These are phyloP conservation scores for Cyphomyrus plagiostoma DNA, from an alignment of 2,113 vertebrate genomes.

Conservation along the genomic window DNA sequence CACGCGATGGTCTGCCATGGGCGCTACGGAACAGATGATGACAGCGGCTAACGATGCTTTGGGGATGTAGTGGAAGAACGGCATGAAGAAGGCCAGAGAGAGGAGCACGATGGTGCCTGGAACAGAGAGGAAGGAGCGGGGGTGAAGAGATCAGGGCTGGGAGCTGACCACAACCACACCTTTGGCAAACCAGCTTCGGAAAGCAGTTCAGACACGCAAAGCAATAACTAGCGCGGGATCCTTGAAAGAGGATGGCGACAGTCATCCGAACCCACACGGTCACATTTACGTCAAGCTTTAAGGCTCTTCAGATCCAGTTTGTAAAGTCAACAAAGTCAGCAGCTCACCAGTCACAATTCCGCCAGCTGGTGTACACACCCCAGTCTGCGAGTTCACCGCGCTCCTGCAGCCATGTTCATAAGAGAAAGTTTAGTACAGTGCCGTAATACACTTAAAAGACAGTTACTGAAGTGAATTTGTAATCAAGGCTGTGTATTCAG, in stretches of 20 bases:
- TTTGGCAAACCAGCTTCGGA: not conserved
- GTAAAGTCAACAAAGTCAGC: not conserved
- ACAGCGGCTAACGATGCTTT: constrained; percentile 81
- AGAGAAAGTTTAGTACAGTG: not conserved
- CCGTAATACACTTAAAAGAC: not conserved
- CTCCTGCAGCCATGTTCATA: constrained; percentile 62
- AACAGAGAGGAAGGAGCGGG: not conserved
- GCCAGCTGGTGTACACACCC: constrained; percentile 80
- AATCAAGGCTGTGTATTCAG: not conserved
- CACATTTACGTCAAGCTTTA: not conserved
- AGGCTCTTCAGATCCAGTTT: not conserved
- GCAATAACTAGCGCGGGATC: not conserved
- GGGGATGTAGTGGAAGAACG: constrained; percentile 87
- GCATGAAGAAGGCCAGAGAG: constrained; percentile 81
- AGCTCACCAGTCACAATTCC: constrained; percentile 80
- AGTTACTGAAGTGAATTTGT: not conserved
- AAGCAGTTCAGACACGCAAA: not conserved
- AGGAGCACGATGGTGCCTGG: constrained; percentile 80
- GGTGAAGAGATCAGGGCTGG: not conserved
- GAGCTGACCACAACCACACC: not conserved
- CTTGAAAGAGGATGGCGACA: not conserved
- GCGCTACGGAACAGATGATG: constrained; percentile 81
- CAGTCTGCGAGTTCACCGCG: constrained; percentile 85
- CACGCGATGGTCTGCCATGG: constrained; percentile 71
- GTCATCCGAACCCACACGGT: not conserved